Percentiles rank a stretch among this genome's conserved stretches.
Conservation (phyloP, 2,113 vertebrate genomes). For the Natator depressus region DNA sequence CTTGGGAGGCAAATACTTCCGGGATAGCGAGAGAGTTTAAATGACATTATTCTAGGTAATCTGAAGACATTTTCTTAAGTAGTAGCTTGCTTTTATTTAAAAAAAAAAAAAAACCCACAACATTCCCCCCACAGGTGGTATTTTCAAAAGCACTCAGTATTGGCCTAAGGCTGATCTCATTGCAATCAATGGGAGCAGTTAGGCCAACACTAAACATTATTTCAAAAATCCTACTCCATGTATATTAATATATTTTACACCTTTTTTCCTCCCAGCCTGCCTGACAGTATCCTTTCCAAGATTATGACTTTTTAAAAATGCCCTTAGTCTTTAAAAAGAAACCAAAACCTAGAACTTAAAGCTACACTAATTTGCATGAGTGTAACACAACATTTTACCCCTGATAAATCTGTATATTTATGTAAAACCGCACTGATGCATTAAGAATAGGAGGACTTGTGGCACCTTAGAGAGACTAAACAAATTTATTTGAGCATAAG, state of each 20-base stretch:
- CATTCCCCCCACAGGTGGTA: neutral
- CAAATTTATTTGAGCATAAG: too few species aligned
- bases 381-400: neutral
- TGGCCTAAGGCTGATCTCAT: neutral
- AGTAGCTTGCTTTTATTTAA: too few species aligned
- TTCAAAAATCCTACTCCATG: neutral
- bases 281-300: neutral
- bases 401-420: neutral
- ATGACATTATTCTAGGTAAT: neutral
- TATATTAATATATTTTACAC: neutral
- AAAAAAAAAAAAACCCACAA: too few species aligned
- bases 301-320: neutral
- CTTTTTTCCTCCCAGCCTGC: neutral
- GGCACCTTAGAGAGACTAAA: too few species aligned
- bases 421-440: neutral
- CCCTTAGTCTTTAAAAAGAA: neutral
- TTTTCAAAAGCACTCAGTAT: neutral
- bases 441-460: neutral
- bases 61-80: neutral
- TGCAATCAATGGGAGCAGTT: neutral
- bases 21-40: neutral
- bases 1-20: neutral
- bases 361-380: neutral
- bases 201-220: neutral
- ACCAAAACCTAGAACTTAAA: neutral